Evolutionary conservation across 2,113 vertebrate species (phyloP).

Genomic region (Kryptolebias marmoratus): DNA sequence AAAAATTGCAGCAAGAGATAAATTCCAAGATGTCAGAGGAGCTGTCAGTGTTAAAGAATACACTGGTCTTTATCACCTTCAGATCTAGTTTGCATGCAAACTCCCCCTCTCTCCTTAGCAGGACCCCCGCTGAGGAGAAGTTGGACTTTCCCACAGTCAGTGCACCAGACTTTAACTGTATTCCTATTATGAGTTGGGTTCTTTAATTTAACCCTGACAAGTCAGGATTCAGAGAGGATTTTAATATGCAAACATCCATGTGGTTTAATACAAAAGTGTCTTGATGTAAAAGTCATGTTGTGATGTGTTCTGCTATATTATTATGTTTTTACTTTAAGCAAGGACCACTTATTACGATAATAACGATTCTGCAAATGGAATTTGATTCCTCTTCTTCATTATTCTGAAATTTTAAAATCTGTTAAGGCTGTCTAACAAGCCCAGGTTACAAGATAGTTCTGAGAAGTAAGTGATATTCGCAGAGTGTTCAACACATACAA

Average conservation of each 20-base stretch:
- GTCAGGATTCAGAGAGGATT: no score
- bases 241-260: background rate
- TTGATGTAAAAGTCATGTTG: background rate
- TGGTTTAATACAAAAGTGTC: background rate
- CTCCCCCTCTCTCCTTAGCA: conserved; percentile 22
- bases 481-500: conserved; percentile 60
- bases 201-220: background rate
- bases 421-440: conserved; percentile 79
- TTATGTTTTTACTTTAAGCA: background rate
- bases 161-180: background rate
- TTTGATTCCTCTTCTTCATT: conserved; percentile 32
- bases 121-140: conserved; percentile 65
- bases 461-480: conserved; percentile 73
- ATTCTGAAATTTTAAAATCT: conserved; percentile 58
- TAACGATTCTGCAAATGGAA: conserved; percentile 34
- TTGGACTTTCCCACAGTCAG: conserved; percentile 73
- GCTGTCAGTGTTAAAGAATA: conserved; percentile 76
- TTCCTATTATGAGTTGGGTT: background rate
- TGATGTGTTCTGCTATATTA: background rate
- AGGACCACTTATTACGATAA: background rate
- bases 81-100: conserved; percentile 63
- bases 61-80: conserved; percentile 70
- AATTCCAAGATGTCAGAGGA: conserved; percentile 77
- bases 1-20: conserved; percentile 72
- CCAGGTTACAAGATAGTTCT: conserved; percentile 69